phyloP scores from a whole-genome alignment of 2,113 vertebrate genomes.

The Cololabis saira region DNA sequence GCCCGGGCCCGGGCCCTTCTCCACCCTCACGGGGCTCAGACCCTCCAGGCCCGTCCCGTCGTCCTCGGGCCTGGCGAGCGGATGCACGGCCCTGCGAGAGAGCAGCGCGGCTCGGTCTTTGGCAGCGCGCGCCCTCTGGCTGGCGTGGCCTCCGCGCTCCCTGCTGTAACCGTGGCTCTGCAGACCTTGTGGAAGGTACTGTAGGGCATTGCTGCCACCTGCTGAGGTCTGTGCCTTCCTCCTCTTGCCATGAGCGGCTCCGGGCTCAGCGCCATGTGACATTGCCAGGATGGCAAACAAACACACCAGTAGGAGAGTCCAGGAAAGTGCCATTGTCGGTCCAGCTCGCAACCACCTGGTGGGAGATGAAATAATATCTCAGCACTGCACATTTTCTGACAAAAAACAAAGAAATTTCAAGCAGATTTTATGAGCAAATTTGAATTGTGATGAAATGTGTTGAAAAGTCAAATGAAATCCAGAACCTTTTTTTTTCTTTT shows the following conservation, averaged over 20 bases:
- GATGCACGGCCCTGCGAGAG: constrained; percentile 63
- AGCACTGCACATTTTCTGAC: neutral
- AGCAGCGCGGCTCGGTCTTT: constrained; percentile 54
- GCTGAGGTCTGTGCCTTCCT: constrained; percentile 56
- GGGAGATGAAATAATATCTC: constrained; percentile 28
- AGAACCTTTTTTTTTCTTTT: no score
- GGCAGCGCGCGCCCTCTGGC: constrained; percentile 74
- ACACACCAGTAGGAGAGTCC: constrained; percentile 60
- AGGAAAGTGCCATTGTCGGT: constrained; percentile 64
- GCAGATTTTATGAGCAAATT: neutral
- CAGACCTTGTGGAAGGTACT: constrained; percentile 70
- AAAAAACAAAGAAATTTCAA: neutral
- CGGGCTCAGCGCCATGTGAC: constrained; percentile 60
- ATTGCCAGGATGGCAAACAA: constrained; percentile 51
- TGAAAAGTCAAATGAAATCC: no score
- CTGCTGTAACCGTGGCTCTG: constrained; percentile 55
- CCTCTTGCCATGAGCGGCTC: constrained; percentile 57
- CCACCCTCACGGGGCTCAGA: constrained; percentile 78
- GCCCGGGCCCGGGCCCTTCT: constrained; percentile 70
- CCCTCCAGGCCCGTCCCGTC: constrained; percentile 78
- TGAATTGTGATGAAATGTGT: no score
- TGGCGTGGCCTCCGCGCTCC: constrained; percentile 67
- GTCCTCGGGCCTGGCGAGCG: constrained; percentile 70
- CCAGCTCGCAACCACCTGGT: constrained; percentile 65
- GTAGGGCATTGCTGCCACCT: constrained; percentile 75